These are phyloP conservation scores for Nephrotoma appendiculata DNA, from an alignment of 2,888 invertebrate species.

Conservation along the genomic window DNA sequence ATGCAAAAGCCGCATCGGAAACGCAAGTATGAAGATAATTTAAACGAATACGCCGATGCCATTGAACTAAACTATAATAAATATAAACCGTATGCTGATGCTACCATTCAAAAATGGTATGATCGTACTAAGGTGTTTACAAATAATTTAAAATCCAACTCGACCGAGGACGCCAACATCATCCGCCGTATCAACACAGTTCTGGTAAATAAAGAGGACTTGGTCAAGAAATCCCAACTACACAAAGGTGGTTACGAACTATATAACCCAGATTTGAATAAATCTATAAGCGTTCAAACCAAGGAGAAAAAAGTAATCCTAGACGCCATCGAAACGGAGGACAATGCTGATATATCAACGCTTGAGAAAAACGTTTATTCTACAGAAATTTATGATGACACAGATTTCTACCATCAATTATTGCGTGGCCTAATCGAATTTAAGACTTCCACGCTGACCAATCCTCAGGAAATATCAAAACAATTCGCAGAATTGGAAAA, in stretches of 20 bases:
- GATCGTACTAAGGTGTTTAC: conserved; percentile 71
- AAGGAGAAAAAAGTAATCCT: conserved; percentile 14
- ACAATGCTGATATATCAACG: conserved; percentile 18
- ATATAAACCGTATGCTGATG: conserved; percentile 56
- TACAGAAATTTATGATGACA: conserved; percentile 86
- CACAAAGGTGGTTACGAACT: conserved; percentile 60
- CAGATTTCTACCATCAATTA: conserved; percentile 92
- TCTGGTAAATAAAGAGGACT: conserved; percentile 57
- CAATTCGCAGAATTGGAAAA: conserved; percentile 89
- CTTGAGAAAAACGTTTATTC: conserved; percentile 38
- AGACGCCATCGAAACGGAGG: conserved; percentile 20
- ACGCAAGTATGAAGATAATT: not conserved
- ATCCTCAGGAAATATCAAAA: conserved; percentile 71
- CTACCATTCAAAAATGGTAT: conserved; percentile 86
- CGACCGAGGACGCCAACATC: conserved; percentile 35
- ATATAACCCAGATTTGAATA: conserved; percentile 28
- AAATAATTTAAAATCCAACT: conserved; percentile 34
- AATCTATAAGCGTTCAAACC: conserved; percentile 9
- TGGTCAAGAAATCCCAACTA: conserved; percentile 64
- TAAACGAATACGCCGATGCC: conserved; percentile 40
- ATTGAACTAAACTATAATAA: conserved; percentile 41
- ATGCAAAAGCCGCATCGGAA: conserved; percentile 38
- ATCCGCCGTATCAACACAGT: conserved; percentile 72
- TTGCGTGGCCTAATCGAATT: conserved; percentile 84
- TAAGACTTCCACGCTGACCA: conserved; percentile 69